phyloP scores from a whole-genome alignment of 2,888 invertebrate genomes.

The Metalampra italica region DNA sequence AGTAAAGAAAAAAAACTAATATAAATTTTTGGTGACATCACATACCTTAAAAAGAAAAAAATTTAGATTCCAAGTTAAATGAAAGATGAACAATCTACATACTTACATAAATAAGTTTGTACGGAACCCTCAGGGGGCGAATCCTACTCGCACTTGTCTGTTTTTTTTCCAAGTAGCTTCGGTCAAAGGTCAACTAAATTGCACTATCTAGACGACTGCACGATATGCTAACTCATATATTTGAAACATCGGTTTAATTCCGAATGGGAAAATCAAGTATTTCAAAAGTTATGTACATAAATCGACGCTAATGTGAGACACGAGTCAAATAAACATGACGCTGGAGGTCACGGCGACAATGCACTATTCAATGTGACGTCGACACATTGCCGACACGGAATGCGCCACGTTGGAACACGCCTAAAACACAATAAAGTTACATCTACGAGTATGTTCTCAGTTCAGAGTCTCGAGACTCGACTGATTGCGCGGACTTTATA shows the following conservation, averaged over 20 bases:
- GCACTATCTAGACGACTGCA: slow-evolving; percentile 30
- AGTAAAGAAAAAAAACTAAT: too few relatives aligned
- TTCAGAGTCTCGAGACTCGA: neutral
- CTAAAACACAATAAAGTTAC: neutral
- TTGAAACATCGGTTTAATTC: slow-evolving; percentile 39
- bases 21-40: too few relatives aligned
- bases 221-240: slow-evolving; percentile 43
- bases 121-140: too few relatives aligned
- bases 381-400: slow-evolving; percentile 12
- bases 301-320: slow-evolving; percentile 13
- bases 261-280: slow-evolving; percentile 37
- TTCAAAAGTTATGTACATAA: slow-evolving; percentile 18
- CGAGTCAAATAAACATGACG: slow-evolving; percentile 19
- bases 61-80: too few relatives aligned
- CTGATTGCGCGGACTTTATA: too few relatives aligned
- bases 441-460: neutral
- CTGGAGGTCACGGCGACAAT: slow-evolving; percentile 23
- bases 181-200: slow-evolving; percentile 35
- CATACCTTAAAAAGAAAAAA: too few relatives aligned
- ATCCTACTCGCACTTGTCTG: too few relatives aligned
- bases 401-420: neutral
- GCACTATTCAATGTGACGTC: slow-evolving; percentile 21
- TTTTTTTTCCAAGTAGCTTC: slow-evolving; percentile 1
- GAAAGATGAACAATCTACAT: too few relatives aligned
- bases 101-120: too few relatives aligned